Percentiles rank a stretch among this genome's conserved stretches.
Conservation (phyloP, 2,113 vertebrate genomes). For the Tinamus guttatus region DNA sequence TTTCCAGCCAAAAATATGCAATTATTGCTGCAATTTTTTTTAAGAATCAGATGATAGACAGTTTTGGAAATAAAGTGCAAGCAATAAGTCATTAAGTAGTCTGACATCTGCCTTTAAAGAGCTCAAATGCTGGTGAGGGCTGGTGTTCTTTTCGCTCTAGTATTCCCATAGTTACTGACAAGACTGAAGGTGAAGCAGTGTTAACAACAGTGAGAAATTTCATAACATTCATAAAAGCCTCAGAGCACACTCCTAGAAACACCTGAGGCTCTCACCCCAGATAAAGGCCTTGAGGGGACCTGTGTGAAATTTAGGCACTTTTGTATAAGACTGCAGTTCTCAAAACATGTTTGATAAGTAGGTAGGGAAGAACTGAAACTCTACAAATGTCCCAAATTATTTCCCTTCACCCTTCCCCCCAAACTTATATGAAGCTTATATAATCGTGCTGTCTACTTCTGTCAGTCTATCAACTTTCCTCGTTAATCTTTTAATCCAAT, state of each 20-base stretch:
- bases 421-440: background rate
- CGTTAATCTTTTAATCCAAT: background rate
- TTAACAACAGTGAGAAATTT: background rate
- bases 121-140: background rate
- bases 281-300: background rate
- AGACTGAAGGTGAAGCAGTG: background rate
- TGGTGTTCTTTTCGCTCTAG: background rate
- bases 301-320: background rate
- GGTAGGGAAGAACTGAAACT: background rate
- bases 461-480: background rate
- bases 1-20: background rate
- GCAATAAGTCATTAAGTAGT: background rate
- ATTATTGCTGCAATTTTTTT: background rate
- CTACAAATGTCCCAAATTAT: background rate
- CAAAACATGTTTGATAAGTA: background rate
- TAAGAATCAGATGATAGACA: background rate
- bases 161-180: background rate
- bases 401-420: background rate
- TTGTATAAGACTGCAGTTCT: background rate
- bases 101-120: background rate
- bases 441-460: background rate
- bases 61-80: background rate
- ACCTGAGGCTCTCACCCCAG: background rate
- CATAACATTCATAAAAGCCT: background rate
- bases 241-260: background rate